phyloP scores from a whole-genome alignment of 2,888 invertebrate genomes.

The Phaedon cochleariae region DNA sequence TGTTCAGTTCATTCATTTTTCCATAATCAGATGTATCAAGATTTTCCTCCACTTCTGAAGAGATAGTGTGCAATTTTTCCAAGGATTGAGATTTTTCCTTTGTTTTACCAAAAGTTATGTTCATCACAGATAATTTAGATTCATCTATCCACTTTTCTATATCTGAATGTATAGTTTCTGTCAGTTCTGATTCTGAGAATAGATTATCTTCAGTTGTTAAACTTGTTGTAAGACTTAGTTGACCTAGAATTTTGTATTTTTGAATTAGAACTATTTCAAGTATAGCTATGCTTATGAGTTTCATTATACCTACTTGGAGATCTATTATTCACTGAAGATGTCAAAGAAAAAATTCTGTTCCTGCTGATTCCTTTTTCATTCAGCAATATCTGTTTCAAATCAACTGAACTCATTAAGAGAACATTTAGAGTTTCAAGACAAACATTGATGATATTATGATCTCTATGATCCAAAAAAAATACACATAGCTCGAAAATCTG shows the following conservation, averaged over 20 bases:
- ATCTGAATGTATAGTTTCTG: constrained; percentile 56
- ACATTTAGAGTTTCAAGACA: constrained; percentile 81
- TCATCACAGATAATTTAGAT: constrained; percentile 58
- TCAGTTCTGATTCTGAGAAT: constrained; percentile 57
- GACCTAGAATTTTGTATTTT: constrained; percentile 57
- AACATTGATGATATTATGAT: constrained; percentile 90
- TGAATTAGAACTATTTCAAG: constrained; percentile 1
- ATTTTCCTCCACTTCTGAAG: constrained; percentile 15
- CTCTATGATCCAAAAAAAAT: constrained; percentile 72
- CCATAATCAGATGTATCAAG: constrained; percentile 26
- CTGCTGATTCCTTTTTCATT: constrained; percentile 62
- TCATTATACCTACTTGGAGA: constrained; percentile 65
- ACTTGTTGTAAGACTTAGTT: constrained; percentile 61
- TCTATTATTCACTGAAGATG: constrained; percentile 35
- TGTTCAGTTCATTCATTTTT: constrained; percentile 25
- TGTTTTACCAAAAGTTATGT: constrained; percentile 39
- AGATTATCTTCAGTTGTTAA: constrained; percentile 56
- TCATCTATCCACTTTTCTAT: constrained; percentile 61
- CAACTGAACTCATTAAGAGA: constrained; percentile 67
- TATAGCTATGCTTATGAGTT: constrained; percentile 15
- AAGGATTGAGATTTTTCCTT: constrained; percentile 45
- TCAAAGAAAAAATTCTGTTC: constrained; percentile 57
- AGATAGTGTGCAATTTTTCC: constrained; percentile 34
- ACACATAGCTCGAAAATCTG: constrained; percentile 80
- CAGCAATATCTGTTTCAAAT: constrained; percentile 65